Conservation (phyloP, 2,888 invertebrate species). For the Calliphora vomitoria region DNA sequence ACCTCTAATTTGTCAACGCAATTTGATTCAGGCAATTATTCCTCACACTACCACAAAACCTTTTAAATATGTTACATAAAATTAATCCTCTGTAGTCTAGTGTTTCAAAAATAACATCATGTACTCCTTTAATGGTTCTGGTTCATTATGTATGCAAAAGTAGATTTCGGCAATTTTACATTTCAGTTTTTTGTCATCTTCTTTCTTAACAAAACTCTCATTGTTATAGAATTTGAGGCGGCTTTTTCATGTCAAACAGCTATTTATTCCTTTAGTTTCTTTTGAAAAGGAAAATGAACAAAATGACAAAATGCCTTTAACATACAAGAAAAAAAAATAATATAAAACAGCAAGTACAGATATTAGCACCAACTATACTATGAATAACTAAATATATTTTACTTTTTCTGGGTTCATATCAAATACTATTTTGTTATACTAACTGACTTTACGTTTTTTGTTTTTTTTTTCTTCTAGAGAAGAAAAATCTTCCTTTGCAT, state of each 20-base stretch:
- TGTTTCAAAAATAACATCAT: conserved; percentile 20
- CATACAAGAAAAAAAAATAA: not conserved
- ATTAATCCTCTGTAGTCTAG: conserved; percentile 7
- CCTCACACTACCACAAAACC: not conserved
- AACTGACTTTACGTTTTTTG: conserved; percentile 33
- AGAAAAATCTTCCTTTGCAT: not conserved
- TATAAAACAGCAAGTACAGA: not conserved
- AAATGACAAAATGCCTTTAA: conserved; percentile 32
- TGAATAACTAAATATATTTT: conserved; percentile 20
- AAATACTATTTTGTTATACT: conserved; percentile 62
- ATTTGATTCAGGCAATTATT: not conserved
- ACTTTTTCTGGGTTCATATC: conserved; percentile 16
- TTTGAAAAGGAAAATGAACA: not conserved
- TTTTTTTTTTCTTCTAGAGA: not conserved
- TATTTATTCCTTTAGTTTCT: conserved; percentile 22
- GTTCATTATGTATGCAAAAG: conserved; percentile 64
- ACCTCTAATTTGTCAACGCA: not conserved
- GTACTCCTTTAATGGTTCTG: not conserved
- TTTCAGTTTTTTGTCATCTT: not conserved
- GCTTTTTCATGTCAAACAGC: conserved; percentile 69
- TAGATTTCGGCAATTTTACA: conserved; percentile 35
- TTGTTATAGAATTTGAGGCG: conserved; percentile 62
- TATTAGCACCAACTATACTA: conserved; percentile 18
- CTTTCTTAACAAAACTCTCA: not conserved
- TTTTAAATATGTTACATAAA: conserved; percentile 11